Conservation (phyloP, 2,113 vertebrate species). For the Hippocampus comes region DNA sequence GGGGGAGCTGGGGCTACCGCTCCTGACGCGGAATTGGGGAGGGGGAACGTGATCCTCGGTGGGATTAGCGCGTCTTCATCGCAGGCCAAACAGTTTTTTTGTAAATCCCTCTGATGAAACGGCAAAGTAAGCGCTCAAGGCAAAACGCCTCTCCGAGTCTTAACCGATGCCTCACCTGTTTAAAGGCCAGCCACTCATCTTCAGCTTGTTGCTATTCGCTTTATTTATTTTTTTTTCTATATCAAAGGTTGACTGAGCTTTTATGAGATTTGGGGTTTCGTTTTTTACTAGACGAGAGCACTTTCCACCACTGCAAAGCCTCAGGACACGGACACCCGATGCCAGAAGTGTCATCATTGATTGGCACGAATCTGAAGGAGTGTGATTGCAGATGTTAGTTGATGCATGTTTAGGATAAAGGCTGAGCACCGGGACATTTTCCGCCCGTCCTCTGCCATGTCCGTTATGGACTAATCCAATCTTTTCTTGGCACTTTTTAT, state of each 20-base stretch:
- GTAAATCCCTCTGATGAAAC: constrained; percentile 1
- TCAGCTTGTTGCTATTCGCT: constrained; percentile 28
- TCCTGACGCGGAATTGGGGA: constrained; percentile 12
- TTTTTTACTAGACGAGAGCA: not conserved
- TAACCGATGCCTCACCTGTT: constrained; percentile 30
- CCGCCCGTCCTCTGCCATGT: not conserved
- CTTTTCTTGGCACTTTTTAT: constrained; percentile 8
- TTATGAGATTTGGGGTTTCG: not conserved
- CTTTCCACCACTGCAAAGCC: constrained; percentile 49
- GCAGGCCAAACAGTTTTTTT: constrained; percentile 41
- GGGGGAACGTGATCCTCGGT: constrained; percentile 27
- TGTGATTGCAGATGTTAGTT: constrained; percentile 36
- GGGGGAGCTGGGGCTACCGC: constrained; percentile 3
- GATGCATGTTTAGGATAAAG: not conserved
- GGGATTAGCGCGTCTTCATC: constrained; percentile 40
- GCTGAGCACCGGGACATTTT: not conserved
- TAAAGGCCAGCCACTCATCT: constrained; percentile 9
- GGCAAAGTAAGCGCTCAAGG: not conserved
- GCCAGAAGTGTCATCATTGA: constrained; percentile 52
- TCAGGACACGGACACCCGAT: constrained; percentile 20
- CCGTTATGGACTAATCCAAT: constrained; percentile 35
- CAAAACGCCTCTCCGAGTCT: not conserved
- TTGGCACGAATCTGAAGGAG: constrained; percentile 47
- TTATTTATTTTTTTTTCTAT: not conserved
- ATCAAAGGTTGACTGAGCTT: not conserved